phyloP scores from a whole-genome alignment of 1,140 invertebrate genomes.

The Pseudomyrmex gracilis region DNA sequence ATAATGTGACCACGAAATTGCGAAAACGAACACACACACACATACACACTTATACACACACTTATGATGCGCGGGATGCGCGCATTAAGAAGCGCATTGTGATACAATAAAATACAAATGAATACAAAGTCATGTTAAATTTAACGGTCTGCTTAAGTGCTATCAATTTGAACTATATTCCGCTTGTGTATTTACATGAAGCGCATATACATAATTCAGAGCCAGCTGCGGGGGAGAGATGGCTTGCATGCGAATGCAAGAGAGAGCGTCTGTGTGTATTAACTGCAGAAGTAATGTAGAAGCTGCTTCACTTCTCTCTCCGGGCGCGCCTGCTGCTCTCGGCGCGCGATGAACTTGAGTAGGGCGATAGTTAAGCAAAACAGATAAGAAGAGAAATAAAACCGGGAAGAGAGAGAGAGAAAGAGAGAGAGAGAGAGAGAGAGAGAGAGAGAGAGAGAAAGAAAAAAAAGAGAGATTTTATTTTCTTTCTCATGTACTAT shows the following conservation, averaged over 20 bases:
- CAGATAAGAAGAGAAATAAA: slow-evolving; percentile 4
- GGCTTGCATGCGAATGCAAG: slow-evolving; percentile 45
- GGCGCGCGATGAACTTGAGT: slow-evolving; percentile 15
- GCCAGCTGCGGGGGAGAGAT: slow-evolving; percentile 14
- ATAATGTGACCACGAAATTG: slow-evolving; percentile 54
- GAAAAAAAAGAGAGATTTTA: slow-evolving; percentile 19
- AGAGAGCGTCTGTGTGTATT: slow-evolving; percentile 34
- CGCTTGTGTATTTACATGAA: slow-evolving; percentile 37
- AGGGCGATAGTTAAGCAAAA: not conserved
- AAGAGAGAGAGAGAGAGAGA: not conserved
- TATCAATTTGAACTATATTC: slow-evolving; percentile 53
- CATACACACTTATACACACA: not conserved
- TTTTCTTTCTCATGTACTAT: not conserved
- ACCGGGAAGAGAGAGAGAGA: not conserved
- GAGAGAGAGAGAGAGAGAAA: not conserved
- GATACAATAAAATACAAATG: slow-evolving; percentile 42
- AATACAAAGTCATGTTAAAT: slow-evolving; percentile 45
- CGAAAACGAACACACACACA: slow-evolving; percentile 12
- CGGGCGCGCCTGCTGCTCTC: slow-evolving; percentile 36
- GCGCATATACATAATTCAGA: slow-evolving; percentile 54
- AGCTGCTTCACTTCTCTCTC: slow-evolving; percentile 3
- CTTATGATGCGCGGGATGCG: slow-evolving; percentile 20
- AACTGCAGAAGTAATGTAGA: slow-evolving; percentile 18
- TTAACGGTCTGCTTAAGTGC: slow-evolving; percentile 46
- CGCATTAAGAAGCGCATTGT: slow-evolving; percentile 45